These are phyloP conservation scores for Acronicta leporina DNA, from an alignment of 2,888 invertebrate species.

Conservation along the genomic window DNA sequence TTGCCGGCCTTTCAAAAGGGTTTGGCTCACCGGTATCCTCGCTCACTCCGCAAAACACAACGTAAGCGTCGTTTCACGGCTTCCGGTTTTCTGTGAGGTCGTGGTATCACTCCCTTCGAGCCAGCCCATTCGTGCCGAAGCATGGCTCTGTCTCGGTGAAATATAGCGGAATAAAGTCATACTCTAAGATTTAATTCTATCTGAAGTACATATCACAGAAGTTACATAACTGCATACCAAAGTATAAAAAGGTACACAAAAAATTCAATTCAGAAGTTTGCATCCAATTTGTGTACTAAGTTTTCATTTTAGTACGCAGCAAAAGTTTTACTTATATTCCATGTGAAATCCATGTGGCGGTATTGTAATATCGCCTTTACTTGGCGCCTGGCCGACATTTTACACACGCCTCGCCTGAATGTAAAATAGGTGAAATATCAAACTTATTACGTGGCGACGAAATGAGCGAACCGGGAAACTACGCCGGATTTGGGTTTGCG, in stretches of 20 bases:
- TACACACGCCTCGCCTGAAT: slow-evolving; percentile 65
- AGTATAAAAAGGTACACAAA: too few relatives aligned
- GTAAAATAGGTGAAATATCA: slow-evolving; percentile 77
- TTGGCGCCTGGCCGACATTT: slow-evolving; percentile 65
- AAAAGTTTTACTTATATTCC: slow-evolving; percentile 16
- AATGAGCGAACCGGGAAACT: slow-evolving; percentile 30
- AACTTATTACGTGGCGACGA: slow-evolving; percentile 56
- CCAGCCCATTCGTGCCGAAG: too few relatives aligned
- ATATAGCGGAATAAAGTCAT: too few relatives aligned
- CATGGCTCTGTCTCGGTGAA: too few relatives aligned
- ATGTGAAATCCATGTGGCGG: slow-evolving; percentile 51
- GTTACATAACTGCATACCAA: too few relatives aligned
- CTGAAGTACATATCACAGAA: too few relatives aligned
- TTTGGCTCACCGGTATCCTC: too few relatives aligned
- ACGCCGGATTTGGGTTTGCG: slow-evolving; percentile 12
- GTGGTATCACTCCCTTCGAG: too few relatives aligned
- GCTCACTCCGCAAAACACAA: too few relatives aligned
- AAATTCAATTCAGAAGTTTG: neutral
- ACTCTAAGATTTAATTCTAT: neutral
- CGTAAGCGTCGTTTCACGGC: too few relatives aligned
- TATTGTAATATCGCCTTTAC: slow-evolving; percentile 62
- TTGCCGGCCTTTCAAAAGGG: too few relatives aligned
- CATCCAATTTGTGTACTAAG: neutral
- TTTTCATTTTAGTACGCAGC: slow-evolving; percentile 14
- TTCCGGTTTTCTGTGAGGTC: too few relatives aligned